A percentile compares a stretch with the other conserved stretches of the same genome.
Conservation (phyloP, 2,888 invertebrate genomes). For the Globia sparganii region DNA sequence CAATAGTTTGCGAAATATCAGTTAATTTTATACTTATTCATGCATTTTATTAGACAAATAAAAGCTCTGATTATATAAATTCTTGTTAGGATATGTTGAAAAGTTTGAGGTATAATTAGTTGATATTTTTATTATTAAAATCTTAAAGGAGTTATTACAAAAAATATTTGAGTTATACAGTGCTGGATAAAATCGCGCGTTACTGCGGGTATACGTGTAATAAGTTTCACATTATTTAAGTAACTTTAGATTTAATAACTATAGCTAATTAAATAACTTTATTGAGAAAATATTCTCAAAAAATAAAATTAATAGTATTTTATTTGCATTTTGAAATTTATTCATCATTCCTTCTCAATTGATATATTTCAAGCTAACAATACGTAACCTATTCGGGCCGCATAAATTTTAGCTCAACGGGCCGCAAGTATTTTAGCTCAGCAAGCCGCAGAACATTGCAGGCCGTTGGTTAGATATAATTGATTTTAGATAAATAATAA, state of each 20-base stretch:
- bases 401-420: conserved; percentile 10
- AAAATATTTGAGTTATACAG: conserved; percentile 42
- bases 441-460: not conserved
- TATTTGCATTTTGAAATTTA: not conserved
- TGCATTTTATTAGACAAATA: conserved; percentile 66
- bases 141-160: conserved; percentile 46
- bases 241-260: not conserved
- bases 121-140: conserved; percentile 41
- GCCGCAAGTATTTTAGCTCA: conserved; percentile 11
- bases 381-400: not conserved
- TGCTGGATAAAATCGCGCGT: conserved; percentile 27
- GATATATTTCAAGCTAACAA: not conserved
- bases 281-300: not conserved
- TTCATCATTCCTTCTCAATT: conserved; percentile 1
- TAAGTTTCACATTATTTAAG: not conserved
- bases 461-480: not conserved
- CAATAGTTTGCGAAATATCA: conserved; percentile 68
- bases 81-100: conserved; percentile 67
- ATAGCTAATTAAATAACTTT: too few species aligned
- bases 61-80: conserved; percentile 69
- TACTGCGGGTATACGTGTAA: not conserved
- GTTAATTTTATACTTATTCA: conserved; percentile 57
- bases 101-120: conserved; percentile 57
- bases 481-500: not conserved
- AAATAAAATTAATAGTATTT: not conserved